These are phyloP conservation scores for Drosophila longiperda DNA, from an alignment of 2,888 invertebrate species.

Conservation along the genomic window DNA sequence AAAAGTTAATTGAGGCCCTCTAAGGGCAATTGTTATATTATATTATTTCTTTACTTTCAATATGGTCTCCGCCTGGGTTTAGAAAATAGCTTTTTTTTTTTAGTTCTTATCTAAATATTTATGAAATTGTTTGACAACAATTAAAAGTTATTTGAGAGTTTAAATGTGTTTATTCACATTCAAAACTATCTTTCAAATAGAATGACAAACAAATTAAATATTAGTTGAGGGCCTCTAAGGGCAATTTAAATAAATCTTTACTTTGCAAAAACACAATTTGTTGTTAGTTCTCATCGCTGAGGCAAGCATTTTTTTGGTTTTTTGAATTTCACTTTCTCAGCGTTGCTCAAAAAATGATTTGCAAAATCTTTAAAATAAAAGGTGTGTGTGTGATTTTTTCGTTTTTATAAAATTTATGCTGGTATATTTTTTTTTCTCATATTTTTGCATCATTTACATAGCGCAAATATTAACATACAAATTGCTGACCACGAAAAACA, in stretches of 20 bases:
- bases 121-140: not conserved
- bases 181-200: not conserved
- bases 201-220: not conserved
- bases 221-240: not conserved
- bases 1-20: conserved; percentile 6
- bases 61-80: not conserved
- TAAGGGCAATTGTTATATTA: not conserved
- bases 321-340: conserved; percentile 47
- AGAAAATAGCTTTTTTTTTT: not conserved
- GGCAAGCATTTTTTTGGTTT: not conserved
- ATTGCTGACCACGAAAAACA: conserved; percentile 33
- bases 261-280: not conserved
- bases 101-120: conserved; percentile 14
- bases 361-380: conserved; percentile 36
- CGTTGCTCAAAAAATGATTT: conserved; percentile 10
- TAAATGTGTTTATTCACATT: not conserved
- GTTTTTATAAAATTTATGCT: conserved; percentile 27
- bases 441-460: conserved; percentile 44
- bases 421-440: conserved; percentile 2
- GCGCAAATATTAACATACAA: conserved; percentile 49
- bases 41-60: conserved; percentile 2
- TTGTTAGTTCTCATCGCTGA: not conserved
- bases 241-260: not conserved
- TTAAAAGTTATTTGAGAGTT: not conserved
- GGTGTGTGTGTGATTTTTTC: not conserved